Base-by-base conservation (phyloP, 2,113 vertebrate species). In the Corythaeola cristata region DNA sequence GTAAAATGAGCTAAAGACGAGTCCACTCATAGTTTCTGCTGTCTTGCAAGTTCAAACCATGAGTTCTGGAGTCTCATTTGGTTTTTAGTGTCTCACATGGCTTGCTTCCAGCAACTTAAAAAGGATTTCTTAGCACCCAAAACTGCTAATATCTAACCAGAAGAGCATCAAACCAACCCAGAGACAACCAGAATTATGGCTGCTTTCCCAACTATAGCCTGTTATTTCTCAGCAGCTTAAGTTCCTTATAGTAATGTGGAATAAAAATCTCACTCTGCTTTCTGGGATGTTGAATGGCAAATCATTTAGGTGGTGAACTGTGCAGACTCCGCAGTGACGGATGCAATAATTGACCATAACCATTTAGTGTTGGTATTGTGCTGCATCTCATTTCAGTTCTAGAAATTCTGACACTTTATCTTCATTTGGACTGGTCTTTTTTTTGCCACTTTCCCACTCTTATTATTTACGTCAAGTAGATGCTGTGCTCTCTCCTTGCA, bases 181-280 rank as follows among this genome's bases (percentile, higher is more conserved):
- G 80, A 82, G 30, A 52, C 47, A 33, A 37, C 15, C 24, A 53
- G 55, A 85, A 72, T 72, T 66, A 50, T n/a, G 76, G 2, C 44
- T 89, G 35, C 30, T 93, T 91, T 75, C 58, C 44, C 41, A 90
- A 47, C 74, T 33, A 73, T 0, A 58, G 39, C 21, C 27, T 2
- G 71, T 71, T 37, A 58, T 55, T 77, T 67, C 44, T 76, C 68
- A 81, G 26, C 21, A 41, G 39, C 37, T 47, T 56, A 28, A 69
- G 23, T 50, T 71, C 0, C 0, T 67, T 16, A 8, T 12, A 45
- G 35, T 11, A 7, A 71, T 23, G 24, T 3, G 26, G n/a, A 79
- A 79, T 58, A 52, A 91, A 82, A 80, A 56, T 1, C 1, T 75
- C 0, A 0, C 12, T 88, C 24, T 85, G 30, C 47, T 50, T 66